Conservation (phyloP, 1,140 invertebrate species). For the Cyrtorhinus lividipennis region DNA sequence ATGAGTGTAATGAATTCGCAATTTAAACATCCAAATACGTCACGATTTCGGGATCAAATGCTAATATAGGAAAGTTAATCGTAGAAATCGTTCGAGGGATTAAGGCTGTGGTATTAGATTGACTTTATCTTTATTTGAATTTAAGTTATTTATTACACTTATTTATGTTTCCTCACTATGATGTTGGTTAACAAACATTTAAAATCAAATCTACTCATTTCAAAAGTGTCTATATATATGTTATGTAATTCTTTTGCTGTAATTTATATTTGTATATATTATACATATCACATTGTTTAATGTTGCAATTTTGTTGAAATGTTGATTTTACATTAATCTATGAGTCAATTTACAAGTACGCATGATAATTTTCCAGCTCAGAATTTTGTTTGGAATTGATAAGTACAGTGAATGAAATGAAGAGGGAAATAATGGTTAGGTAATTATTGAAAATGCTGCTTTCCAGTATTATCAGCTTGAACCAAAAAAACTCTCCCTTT, state of each 20-base stretch:
- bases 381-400: too few relatives aligned
- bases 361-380: too few relatives aligned
- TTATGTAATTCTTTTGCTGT: neutral
- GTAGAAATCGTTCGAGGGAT: neutral
- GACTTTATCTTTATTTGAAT: neutral
- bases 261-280: neutral
- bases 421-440: too few relatives aligned
- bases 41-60: neutral
- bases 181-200: neutral
- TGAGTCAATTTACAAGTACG: too few relatives aligned
- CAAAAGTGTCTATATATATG: neutral
- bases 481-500: too few relatives aligned
- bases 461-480: too few relatives aligned
- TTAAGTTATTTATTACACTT: neutral
- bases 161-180: neutral
- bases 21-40: neutral
- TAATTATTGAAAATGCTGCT: too few relatives aligned
- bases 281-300: too few relatives aligned
- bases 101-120: slow-evolving; percentile 1
- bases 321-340: too few relatives aligned
- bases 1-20: neutral
- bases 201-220: neutral
- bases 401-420: too few relatives aligned
- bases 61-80: too few relatives aligned
- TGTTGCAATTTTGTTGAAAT: neutral